A percentile compares a stretch with the other conserved stretches of the same genome.
These are phyloP conservation scores for Nezara viridula DNA, from an alignment of 2,888 invertebrate species.

Conservation along the genomic window DNA sequence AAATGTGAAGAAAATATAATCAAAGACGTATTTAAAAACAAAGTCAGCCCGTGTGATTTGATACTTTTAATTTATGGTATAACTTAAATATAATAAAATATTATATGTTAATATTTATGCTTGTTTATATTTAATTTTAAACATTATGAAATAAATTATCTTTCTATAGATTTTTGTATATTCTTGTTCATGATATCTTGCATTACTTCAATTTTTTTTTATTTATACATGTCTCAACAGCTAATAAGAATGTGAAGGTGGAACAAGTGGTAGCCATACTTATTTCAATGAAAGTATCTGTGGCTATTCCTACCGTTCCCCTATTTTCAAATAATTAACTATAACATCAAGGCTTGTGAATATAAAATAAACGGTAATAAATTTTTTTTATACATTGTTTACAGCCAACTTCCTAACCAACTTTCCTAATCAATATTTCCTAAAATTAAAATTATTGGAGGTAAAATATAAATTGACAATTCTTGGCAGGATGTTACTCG, in stretches of 20 bases:
- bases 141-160: slow-evolving; percentile 55
- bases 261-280: slow-evolving; percentile 13
- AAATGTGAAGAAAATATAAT: slow-evolving; percentile 31
- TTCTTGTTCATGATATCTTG: slow-evolving; percentile 30
- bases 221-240: slow-evolving; percentile 21
- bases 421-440: slow-evolving; percentile 21
- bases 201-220: neutral
- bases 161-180: slow-evolving; percentile 54
- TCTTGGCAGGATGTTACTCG: slow-evolving; percentile 22
- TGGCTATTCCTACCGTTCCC: slow-evolving; percentile 1
- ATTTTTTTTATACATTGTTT: slow-evolving; percentile 42
- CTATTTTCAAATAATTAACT: slow-evolving; percentile 48
- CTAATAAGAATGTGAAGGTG: slow-evolving; percentile 48
- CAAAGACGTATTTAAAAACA: slow-evolving; percentile 55
- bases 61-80: slow-evolving; percentile 49
- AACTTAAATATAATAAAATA: slow-evolving; percentile 22
- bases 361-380: slow-evolving; percentile 49
- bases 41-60: slow-evolving; percentile 46
- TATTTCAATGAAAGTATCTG: neutral
- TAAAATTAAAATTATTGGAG: slow-evolving; percentile 21
- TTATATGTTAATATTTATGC: slow-evolving; percentile 58
- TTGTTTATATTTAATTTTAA: slow-evolving; percentile 59
- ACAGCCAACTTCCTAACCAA: slow-evolving; percentile 8
- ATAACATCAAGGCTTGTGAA: slow-evolving; percentile 51
- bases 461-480: slow-evolving; percentile 13